Conservation (phyloP, 2,888 invertebrate genomes). For the Branchinecta sandiegonensis region DNA sequence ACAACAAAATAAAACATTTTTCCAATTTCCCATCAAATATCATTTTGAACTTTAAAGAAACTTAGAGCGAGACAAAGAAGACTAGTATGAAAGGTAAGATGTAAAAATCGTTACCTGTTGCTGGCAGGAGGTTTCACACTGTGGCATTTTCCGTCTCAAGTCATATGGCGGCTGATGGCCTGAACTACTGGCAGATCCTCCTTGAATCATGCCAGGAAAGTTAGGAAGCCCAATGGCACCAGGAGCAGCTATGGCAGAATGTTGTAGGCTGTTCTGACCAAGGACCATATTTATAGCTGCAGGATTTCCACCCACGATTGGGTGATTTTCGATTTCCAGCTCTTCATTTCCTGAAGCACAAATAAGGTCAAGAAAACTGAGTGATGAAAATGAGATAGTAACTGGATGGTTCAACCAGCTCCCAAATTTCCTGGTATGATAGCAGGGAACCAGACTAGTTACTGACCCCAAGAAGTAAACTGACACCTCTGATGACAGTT, state of each 20-base stretch:
- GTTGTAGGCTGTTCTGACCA: not conserved
- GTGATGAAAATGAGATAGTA: no score
- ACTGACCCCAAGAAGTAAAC: no score
- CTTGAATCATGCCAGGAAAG: conserved; percentile 12
- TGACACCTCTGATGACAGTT: no score
- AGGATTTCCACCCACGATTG: not conserved
- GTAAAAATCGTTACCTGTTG: not conserved
- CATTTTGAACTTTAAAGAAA: no score
- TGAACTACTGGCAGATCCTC: conserved; percentile 27
- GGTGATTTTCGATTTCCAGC: not conserved
- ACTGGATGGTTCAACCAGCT: no score
- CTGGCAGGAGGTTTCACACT: conserved; percentile 35
- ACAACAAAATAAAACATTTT: no score
- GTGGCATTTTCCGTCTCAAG: conserved; percentile 67
- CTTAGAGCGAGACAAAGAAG: no score
- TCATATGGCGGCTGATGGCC: conserved; percentile 77
- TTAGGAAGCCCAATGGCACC: not conserved
- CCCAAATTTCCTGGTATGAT: no score
- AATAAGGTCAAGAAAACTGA: no score
- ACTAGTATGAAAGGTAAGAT: not conserved
- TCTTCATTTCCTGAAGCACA: not conserved
- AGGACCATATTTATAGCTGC: not conserved
- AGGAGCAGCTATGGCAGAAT: conserved; percentile 14
- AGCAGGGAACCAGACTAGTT: no score
- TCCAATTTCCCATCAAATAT: no score